Base-by-base conservation (phyloP, 2,797 vertebrate species). In the Vireo griseus region DNA sequence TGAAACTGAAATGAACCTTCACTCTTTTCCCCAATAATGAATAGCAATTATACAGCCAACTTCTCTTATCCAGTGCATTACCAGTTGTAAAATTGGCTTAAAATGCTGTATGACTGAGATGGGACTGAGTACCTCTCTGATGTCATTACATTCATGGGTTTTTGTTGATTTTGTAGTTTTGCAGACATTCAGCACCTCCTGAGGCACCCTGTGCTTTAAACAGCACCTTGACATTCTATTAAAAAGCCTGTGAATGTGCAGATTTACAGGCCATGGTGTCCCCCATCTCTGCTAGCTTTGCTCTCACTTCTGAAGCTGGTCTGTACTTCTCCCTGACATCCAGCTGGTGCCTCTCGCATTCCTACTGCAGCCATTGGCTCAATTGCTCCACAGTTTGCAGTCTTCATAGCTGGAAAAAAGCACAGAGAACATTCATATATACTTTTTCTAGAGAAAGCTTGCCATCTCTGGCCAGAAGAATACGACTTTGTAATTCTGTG, bases 121-220 rank as follows among this genome's bases (percentile, higher is more conserved):
- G 18, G 6, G 42, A 69, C 24, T 61, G 48, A 75, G 6, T 25
- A 42, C 45, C 83, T 88, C 14, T 58, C 39, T 66, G 24, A 28
- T 51, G 24, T 45, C 10, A 9, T 14, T 85, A 25, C 12, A 61
- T 13, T 13, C 9, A 12, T 1, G 0, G 2, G 0, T 0, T 19
- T 44, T 40, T 59, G 15, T 21, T 61, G 21, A 0, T 69, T 83
- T 47, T 35, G 3, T 47, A n/a, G 14, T 21, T 86, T 82, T 82
- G 45, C 42, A 51, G 62, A 13, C 13, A 14, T n/a, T 31, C 8
- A 13, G 0, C 14, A 8, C 65, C 50, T 63, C 45, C 66, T 16
- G 25, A 78, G 31, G 28, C 25, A 87, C 6, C 1, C 10, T 39
- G 8, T 61, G 9, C 39, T 79, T 31, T 68, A 61, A 61, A 42